phyloP scores from a whole-genome alignment of 2,113 vertebrate genomes.

The Larimichthys crocea region DNA sequence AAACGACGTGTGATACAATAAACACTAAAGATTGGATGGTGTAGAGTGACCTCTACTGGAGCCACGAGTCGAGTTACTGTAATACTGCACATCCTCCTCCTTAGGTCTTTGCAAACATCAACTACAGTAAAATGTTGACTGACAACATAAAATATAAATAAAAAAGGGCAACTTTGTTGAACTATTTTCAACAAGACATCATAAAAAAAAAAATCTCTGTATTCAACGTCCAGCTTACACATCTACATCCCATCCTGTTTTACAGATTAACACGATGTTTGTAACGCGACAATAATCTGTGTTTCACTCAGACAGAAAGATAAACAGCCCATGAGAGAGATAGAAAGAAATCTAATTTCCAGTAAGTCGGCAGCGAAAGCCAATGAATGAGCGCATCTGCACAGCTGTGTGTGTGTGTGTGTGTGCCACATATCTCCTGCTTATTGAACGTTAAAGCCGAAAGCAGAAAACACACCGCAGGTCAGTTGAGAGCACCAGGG shows the following conservation, averaged over 20 bases:
- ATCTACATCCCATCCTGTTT: background rate
- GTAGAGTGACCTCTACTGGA: constrained; percentile 56
- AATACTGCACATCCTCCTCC: constrained; percentile 56
- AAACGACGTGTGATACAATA: background rate
- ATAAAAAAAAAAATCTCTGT: constrained; percentile 33
- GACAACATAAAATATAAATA: constrained; percentile 70
- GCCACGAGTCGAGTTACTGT: constrained; percentile 8
- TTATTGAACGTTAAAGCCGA: background rate
- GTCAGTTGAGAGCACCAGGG: constrained; percentile 5
- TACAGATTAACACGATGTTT: background rate
- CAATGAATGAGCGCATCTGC: constrained; percentile 11
- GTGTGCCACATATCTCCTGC: background rate
- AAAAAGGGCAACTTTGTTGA: constrained; percentile 11
- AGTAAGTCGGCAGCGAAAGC: background rate
- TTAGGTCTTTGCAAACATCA: constrained; percentile 32
- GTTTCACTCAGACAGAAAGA: constrained; percentile 10
- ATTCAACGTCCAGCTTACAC: constrained; percentile 27
- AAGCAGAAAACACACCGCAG: background rate
- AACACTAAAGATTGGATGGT: background rate
- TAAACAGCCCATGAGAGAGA: background rate
- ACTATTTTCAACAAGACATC: constrained; percentile 43
- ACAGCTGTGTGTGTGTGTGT: background rate
- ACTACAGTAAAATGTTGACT: constrained; percentile 27
- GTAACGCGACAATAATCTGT: constrained; percentile 2
- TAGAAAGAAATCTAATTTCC: background rate